phyloP scores from a whole-genome alignment of 2,888 invertebrate genomes.

The Clivina fossor region DNA sequence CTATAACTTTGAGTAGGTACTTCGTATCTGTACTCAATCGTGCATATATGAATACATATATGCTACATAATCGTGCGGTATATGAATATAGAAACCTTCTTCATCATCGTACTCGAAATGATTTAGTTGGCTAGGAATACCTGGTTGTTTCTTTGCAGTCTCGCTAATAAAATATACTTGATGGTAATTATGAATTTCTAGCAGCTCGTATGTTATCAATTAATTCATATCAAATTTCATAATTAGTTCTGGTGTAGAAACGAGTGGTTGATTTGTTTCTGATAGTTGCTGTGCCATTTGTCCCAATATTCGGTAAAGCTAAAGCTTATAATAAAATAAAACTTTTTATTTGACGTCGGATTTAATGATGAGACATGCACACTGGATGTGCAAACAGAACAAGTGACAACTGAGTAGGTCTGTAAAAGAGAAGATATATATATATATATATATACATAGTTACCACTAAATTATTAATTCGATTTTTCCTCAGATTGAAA shows the following conservation, averaged over 20 bases:
- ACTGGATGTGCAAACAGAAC: slow-evolving; percentile 24
- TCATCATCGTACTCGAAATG: slow-evolving; percentile 98
- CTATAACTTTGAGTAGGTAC: slow-evolving; percentile 97
- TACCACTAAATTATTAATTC: too few species aligned
- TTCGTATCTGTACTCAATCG: too few species aligned
- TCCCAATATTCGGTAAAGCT: slow-evolving; percentile 51
- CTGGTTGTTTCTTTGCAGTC: slow-evolving; percentile 92
- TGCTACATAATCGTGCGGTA: slow-evolving; percentile 96
- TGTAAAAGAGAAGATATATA: too few species aligned
- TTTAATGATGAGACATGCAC: slow-evolving; percentile 33
- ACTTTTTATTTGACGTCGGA: slow-evolving; percentile 51
- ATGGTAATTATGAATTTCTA: slow-evolving; percentile 93
- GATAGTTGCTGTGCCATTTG: slow-evolving; percentile 34
- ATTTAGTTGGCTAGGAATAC: slow-evolving; percentile 80
- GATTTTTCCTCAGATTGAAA: too few species aligned
- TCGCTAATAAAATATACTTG: slow-evolving; percentile 89
- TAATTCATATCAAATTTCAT: slow-evolving; percentile 90
- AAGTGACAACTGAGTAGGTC: slow-evolving; percentile 28
- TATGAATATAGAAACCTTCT: slow-evolving; percentile 96
- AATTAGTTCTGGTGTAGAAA: slow-evolving; percentile 84
- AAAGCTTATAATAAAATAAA: slow-evolving; percentile 48
- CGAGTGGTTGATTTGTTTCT: slow-evolving; percentile 54
- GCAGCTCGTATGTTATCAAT: slow-evolving; percentile 93
- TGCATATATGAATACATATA: slow-evolving; percentile 93
- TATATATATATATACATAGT: too few species aligned